Evolutionary conservation across 2,888 invertebrate species (phyloP), one percentile per base, ranked within the genome.

Genomic region (Ophioninae sp.): DNA sequence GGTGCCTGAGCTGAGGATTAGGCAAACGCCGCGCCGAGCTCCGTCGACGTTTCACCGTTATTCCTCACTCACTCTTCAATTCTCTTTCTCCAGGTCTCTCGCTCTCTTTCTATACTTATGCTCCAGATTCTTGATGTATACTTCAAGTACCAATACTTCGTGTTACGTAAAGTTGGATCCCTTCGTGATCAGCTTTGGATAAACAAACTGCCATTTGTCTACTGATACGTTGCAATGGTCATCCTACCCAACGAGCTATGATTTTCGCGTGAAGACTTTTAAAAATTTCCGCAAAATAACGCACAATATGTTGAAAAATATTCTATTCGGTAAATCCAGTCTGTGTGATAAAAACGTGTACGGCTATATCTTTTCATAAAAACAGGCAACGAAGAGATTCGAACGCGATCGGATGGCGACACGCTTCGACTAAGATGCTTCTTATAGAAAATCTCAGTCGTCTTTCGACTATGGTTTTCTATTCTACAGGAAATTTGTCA

Each of bases 1-100:
- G 87, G 87, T 88, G 87, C 87, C 85, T 87, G 88, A 86, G 81
- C 88, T 86, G 88, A 30, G 88, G 88, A 91, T 91, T 89, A 90
- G 88, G 88, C 87, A 88, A 89, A 89, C 88, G 87, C 87, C 87
- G 81, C 87, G 81, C 85, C 81, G 77, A 81, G 74, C 74, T 73
- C 65, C 78, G 74, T 77, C 77, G 81, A 59, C 74, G 57, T 74
- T 79, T 84, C 82, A n/a, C 5, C 72, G 21, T 44, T 62, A 50
- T 20, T 21, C 37, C 20, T 50, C 21, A 56, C 65, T 59, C 30
- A 44, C 30, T 61, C 44, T 7, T 21, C 39, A 13, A 41, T 74
- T 73, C 61, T 39, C 23, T 59, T 59, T 74, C 73, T 21, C 61
- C 68, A 8, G 30, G 64, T 68, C 68, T 61, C 30, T 74, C 37